Conservation (phyloP, 2,797 vertebrate genomes). For the Lepilemur septentrionalis region DNA sequence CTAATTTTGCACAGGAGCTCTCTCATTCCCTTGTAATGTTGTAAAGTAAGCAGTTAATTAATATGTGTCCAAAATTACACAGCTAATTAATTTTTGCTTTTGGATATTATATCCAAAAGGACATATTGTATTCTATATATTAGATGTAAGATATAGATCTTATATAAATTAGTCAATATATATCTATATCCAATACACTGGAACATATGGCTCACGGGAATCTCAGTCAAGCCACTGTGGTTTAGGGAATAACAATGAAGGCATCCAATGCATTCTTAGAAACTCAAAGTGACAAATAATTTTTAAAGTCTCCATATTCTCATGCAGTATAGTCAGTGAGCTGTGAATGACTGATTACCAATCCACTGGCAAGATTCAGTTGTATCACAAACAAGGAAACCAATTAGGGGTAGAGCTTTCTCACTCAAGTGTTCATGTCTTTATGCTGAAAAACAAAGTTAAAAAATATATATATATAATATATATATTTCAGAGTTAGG, state of each 20-base stretch:
- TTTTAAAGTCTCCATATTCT: constrained; percentile 33
- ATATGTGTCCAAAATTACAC: not conserved
- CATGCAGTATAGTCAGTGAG: not conserved
- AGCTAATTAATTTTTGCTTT: not conserved
- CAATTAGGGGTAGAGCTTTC: not conserved
- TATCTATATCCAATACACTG: not conserved
- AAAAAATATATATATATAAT: no score
- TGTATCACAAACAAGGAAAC: not conserved
- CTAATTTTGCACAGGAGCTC: not conserved
- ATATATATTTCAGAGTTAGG: not conserved
- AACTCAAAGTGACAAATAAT: not conserved
- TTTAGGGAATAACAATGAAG: not conserved
- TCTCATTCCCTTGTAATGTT: not conserved
- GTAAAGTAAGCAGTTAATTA: not conserved
- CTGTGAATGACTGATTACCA: not conserved
- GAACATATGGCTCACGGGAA: not conserved
- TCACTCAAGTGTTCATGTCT: not conserved
- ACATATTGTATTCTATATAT: not conserved
- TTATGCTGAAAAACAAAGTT: not conserved
- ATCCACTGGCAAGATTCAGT: not conserved
- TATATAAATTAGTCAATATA: not conserved
- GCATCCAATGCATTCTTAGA: not conserved
- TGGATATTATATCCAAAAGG: not conserved
- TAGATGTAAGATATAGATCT: not conserved
- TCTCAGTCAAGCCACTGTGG: not conserved